A percentile compares a stretch with the other conserved stretches of the same genome.
These are phyloP conservation scores for Melieria picta DNA, from an alignment of 2,888 invertebrate species.

Conservation along the genomic window DNA sequence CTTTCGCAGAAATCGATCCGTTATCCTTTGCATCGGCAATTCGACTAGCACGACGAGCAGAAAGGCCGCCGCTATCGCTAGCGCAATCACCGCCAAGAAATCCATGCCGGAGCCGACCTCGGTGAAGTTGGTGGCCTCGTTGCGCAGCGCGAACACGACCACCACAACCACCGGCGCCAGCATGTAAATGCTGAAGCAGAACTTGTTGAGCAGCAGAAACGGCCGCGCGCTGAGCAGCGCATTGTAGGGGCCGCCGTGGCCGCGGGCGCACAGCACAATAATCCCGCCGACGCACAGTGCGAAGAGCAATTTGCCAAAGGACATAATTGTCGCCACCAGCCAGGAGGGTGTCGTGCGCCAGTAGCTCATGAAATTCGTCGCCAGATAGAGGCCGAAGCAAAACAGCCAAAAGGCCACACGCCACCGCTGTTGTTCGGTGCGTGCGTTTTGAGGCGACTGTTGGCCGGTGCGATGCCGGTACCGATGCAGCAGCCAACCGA, in stretches of 20 bases:
- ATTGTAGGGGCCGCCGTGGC: constrained; percentile 51
- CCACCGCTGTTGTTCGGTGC: constrained; percentile 27
- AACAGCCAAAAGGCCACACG: constrained; percentile 51
- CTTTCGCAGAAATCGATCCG: constrained; percentile 40
- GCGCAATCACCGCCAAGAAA: constrained; percentile 48
- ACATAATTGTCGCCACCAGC: constrained; percentile 54
- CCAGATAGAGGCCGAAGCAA: constrained; percentile 45
- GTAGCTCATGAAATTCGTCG: constrained; percentile 56
- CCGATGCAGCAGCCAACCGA: constrained; percentile 52
- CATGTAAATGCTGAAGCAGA: constrained; percentile 58
- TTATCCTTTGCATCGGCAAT: constrained; percentile 52
- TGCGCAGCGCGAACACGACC: constrained; percentile 49
- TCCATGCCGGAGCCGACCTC: constrained; percentile 52
- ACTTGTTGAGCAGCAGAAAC: constrained; percentile 56
- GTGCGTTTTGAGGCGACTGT: constrained; percentile 3
- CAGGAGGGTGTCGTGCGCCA: constrained; percentile 54
- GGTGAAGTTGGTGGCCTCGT: constrained; percentile 52
- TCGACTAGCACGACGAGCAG: constrained; percentile 50
- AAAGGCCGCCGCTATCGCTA: constrained; percentile 48
- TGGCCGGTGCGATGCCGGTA: constrained; percentile 25
- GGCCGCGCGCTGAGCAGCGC: constrained; percentile 49
- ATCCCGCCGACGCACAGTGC: constrained; percentile 52
- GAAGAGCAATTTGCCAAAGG: constrained; percentile 57
- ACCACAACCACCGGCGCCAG: constrained; percentile 54
- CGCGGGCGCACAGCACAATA: constrained; percentile 54